These are phyloP conservation scores for Prietella phreatophila DNA, from an alignment of 2,113 vertebrate species.

Conservation along the genomic window DNA sequence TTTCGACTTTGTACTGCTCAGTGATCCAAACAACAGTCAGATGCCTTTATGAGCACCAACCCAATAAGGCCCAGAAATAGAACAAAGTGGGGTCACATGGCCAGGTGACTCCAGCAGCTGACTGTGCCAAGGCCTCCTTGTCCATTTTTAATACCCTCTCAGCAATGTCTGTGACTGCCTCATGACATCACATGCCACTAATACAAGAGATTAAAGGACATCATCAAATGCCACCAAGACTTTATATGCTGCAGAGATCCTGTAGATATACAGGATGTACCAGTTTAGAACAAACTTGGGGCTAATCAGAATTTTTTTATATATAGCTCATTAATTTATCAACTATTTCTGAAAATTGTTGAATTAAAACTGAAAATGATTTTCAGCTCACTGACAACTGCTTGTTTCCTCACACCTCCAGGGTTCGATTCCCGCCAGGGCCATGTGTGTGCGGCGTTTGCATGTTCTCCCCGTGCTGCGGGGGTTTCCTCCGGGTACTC, in stretches of 20 bases:
- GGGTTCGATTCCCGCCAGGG: too few species aligned
- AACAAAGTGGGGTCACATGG: constrained; percentile 57
- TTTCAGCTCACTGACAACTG: not conserved
- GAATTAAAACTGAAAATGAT: not conserved
- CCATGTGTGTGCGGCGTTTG: too few species aligned
- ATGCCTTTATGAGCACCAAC: constrained; percentile 49
- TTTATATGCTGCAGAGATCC: not conserved
- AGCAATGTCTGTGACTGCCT: not conserved
- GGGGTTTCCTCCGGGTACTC: too few species aligned
- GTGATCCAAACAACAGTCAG: constrained; percentile 39
- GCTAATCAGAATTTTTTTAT: not conserved
- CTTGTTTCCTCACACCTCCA: not conserved
- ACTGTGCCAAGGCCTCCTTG: not conserved
- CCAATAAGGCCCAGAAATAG: constrained; percentile 69
- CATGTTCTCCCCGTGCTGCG: too few species aligned
- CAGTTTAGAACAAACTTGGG: not conserved
- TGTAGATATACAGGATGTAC: too few species aligned
- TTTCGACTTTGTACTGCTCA: not conserved
- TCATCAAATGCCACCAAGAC: not conserved
- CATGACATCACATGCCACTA: not conserved
- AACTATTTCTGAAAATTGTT: not conserved
- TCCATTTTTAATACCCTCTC: not conserved
- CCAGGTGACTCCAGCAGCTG: constrained; percentile 56
- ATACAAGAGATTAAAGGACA: not conserved
- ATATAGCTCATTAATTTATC: too few species aligned